Evolutionary conservation across 2,888 invertebrate species (phyloP).

Genomic region (Ligdia adustata): DNA sequence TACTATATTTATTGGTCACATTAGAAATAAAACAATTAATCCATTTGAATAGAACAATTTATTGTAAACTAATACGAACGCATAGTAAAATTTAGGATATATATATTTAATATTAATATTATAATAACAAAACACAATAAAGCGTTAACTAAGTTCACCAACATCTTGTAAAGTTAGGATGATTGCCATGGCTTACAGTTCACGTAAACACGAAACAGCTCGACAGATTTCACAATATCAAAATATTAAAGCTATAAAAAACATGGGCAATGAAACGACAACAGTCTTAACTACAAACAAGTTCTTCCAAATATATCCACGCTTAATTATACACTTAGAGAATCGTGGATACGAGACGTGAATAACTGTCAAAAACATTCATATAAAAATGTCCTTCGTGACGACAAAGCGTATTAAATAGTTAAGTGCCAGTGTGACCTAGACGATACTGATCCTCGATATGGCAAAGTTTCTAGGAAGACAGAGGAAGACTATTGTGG

Average conservation of each 20-base stretch:
- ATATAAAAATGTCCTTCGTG: constrained; percentile 16
- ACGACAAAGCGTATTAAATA: constrained; percentile 20
- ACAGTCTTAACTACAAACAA: constrained; percentile 64
- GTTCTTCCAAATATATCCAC: constrained; percentile 18
- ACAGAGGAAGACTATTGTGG: constrained; percentile 73
- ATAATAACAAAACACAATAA: constrained; percentile 78
- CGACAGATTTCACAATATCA: constrained; percentile 64
- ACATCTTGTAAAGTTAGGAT: constrained; percentile 75
- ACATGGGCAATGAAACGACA: constrained; percentile 72
- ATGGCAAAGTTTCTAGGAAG: constrained; percentile 56
- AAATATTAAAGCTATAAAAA: constrained; percentile 77
- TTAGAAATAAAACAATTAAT: constrained; percentile 79
- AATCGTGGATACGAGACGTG: constrained; percentile 27
- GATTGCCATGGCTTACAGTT: constrained; percentile 54
- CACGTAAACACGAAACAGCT: constrained; percentile 57
- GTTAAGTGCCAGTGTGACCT: constrained; percentile 25
- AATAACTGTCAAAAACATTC: constrained; percentile 14
- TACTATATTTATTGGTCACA: no score
- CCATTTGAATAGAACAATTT: constrained; percentile 82
- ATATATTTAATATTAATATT: constrained; percentile 78
- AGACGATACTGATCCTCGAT: constrained; percentile 32
- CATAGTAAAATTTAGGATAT: constrained; percentile 82
- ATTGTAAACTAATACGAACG: constrained; percentile 82
- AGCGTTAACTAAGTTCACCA: constrained; percentile 77
- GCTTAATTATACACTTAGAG: constrained; percentile 20